Evolutionary conservation across 2,888 invertebrate species (phyloP).

Genomic region (Acrobasis repandana): DNA sequence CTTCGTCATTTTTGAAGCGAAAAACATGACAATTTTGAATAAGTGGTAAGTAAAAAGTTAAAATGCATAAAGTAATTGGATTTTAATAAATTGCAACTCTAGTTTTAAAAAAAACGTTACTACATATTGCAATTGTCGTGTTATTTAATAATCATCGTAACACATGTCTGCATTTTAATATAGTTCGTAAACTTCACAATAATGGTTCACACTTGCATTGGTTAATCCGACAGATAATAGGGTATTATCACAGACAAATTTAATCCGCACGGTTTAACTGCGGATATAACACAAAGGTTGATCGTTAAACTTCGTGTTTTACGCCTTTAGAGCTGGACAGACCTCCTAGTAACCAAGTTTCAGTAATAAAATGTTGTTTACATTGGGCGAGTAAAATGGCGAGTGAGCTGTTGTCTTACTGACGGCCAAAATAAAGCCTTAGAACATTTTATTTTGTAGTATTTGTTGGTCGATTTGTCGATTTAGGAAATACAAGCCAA

Average conservation of each 20-base stretch:
- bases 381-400: background rate
- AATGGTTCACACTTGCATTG: background rate
- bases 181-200: background rate
- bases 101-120: background rate
- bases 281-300: conserved; percentile 1
- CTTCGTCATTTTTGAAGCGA: no score
- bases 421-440: no score
- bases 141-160: background rate
- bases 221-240: background rate
- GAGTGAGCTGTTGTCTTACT: no score
- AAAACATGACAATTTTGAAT: no score
- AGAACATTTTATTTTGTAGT: no score
- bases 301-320: background rate
- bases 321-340: background rate
- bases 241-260: background rate
- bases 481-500: no score
- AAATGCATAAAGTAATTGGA: no score
- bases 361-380: background rate
- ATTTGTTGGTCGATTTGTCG: no score
- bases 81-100: no score
- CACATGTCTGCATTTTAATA: background rate
- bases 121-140: background rate
- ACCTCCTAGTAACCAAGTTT: conserved; percentile 2
- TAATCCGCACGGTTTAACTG: background rate
- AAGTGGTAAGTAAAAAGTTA: no score